Evolutionary conservation across 1,140 invertebrate genomes (phyloP), one percentile per base, ranked within the genome.

Genomic region (Campoletis sonorensis): DNA sequence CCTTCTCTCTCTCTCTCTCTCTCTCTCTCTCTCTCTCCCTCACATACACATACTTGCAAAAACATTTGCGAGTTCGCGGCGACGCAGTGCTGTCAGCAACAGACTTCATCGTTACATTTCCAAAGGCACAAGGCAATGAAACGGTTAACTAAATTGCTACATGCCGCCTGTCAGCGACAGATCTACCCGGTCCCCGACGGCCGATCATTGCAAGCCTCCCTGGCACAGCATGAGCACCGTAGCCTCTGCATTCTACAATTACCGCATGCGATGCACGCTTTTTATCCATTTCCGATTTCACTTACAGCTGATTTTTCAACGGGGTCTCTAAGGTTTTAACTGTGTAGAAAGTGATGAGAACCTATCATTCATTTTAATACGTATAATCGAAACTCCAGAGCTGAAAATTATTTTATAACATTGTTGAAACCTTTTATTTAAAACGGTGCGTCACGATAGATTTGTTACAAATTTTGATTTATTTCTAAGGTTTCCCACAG

Each of bases 111-210:
- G 89, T 90, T 91, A 90, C 88, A 87, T 90, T 90, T 90, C 87
- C 85, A 91, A 90, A 90, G 85, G 88, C 86, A 89, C 30, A 70
- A 27, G 67, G 87, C 89, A 88, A 90, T 91, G 89, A 91, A 89
- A 90, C 86, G 88, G 88, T 90, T 90, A 90, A 89, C 89, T 89
- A 89, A 89, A 89, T 90, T 89, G 88, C 87, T 88, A 88, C 88
- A 90, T 88, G 84, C 84, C 84, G 68, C 85, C 89, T 89, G 89
- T 91, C 90, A 90, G 70, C 87, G 79, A 54, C 89, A 91, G 90
- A 49, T 49, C 26, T 40, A 72, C 75, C 23, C 68, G 49, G 61
- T 33, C 76, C 73, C 45, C 76, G 37, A 45, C 71, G 70, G 30
- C 33, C 68, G 71, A 72, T 79, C 70, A 45, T 18, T 30, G 30